Percentiles rank a stretch among this genome's conserved stretches.
Evolutionary conservation across 2,797 vertebrate species (phyloP).

Genomic region (Sebastes paucispinis): DNA sequence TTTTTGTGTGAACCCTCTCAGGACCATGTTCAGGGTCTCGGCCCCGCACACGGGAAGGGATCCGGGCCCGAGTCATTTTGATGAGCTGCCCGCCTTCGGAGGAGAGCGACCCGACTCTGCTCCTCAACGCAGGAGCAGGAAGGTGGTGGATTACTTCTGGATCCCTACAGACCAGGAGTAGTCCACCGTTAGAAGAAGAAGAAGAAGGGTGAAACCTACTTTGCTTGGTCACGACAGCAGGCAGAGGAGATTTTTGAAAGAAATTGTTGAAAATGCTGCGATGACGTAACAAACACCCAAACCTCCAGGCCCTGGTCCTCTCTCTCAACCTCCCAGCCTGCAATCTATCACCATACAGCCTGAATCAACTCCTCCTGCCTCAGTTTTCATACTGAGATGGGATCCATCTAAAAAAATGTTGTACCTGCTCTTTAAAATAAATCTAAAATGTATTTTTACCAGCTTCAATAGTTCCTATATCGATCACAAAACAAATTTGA

Average conservation of each 20-base stretch:
- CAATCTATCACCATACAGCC: too few relatives aligned
- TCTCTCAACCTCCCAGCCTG: too few relatives aligned
- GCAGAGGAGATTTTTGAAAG: too few relatives aligned
- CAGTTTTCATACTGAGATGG: neutral
- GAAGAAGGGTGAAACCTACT: too few relatives aligned
- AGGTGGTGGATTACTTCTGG: constrained; percentile 85
- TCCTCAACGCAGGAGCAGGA: constrained; percentile 69
- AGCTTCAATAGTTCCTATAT: too few relatives aligned
- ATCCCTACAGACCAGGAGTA: constrained; percentile 83
- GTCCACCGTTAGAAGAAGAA: fast-evolving
- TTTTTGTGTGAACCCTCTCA: constrained; percentile 7
- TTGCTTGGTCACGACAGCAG: too few relatives aligned
- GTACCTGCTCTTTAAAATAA: neutral
- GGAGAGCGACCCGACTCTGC: constrained; percentile 62
- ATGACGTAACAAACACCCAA: too few relatives aligned
- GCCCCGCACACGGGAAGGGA: constrained; percentile 67
- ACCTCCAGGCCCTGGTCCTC: too few relatives aligned
- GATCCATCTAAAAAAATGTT: neutral
- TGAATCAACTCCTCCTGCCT: neutral
- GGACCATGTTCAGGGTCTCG: constrained; percentile 72
- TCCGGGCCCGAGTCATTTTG: constrained; percentile 71
- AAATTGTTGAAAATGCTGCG: too few relatives aligned
- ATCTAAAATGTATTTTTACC: too few relatives aligned
- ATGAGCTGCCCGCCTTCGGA: constrained; percentile 71
- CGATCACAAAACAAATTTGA: too few relatives aligned